These are phyloP conservation scores for Gryon sp. DNA, from an alignment of 1,140 invertebrate species.

Conservation along the genomic window DNA sequence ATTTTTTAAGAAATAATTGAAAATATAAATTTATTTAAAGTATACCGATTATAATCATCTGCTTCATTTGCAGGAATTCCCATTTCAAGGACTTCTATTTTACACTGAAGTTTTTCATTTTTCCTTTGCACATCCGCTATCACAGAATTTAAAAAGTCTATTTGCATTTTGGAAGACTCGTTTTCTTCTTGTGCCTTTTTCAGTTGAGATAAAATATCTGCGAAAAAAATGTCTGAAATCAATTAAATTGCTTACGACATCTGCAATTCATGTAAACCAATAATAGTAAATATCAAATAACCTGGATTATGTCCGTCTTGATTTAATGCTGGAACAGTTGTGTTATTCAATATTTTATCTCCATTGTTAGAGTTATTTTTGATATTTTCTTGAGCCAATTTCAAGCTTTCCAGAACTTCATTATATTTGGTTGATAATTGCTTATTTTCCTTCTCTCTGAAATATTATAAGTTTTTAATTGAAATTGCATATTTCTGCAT, in stretches of 20 bases:
- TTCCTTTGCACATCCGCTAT: conserved; percentile 97
- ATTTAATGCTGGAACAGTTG: conserved; percentile 12
- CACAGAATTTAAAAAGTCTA: conserved; percentile 96
- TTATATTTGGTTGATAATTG: conserved; percentile 68
- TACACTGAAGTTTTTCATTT: conserved; percentile 89
- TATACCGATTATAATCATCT: conserved; percentile 78
- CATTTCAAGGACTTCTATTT: conserved; percentile 89
- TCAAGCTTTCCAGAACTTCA: conserved; percentile 67
- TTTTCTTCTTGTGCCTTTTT: conserved; percentile 82
- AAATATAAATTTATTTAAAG: background rate
- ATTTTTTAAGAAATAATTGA: conserved; percentile 9
- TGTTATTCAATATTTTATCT: conserved; percentile 33
- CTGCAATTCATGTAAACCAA: no score
- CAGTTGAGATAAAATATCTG: conserved; percentile 25
- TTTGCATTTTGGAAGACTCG: conserved; percentile 85
- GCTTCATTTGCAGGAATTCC: conserved; percentile 82
- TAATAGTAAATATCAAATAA: conserved; percentile 12
- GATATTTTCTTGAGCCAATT: conserved; percentile 70
- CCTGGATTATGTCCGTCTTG: conserved; percentile 42
- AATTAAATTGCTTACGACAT: background rate
- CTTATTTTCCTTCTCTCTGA: conserved; percentile 74
- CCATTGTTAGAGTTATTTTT: conserved; percentile 71
- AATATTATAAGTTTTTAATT: conserved; percentile 3
- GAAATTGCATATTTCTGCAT: no score
- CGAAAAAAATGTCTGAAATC: conserved; percentile 2